Percentiles rank a stretch among this genome's conserved stretches.
phyloP scores from a whole-genome alignment of 2,113 vertebrate species.

The Peromyscus polionotus region DNA sequence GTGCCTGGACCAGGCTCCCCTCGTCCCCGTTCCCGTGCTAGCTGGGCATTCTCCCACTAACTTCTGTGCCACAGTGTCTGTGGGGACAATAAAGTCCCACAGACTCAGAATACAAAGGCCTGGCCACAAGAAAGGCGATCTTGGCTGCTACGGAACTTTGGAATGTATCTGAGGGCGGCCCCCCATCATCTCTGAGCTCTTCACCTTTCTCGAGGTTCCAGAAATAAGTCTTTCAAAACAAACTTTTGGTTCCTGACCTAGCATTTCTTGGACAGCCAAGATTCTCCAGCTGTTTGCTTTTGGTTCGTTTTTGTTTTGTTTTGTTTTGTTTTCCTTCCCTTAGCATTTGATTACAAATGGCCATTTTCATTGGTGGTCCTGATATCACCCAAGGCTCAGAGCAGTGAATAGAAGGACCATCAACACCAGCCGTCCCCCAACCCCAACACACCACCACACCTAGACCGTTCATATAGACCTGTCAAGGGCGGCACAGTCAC shows the following conservation, averaged over 20 bases:
- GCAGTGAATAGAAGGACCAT: background rate
- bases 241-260: background rate
- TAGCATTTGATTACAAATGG: background rate
- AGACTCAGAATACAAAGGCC: background rate
- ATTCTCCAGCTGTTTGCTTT: background rate
- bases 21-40: background rate
- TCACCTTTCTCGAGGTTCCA: background rate
- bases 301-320: background rate
- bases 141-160: rapidly evolving
- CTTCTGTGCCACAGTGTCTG: rapidly evolving
- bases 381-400: background rate
- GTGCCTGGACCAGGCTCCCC: rapidly evolving
- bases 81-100: rapidly evolving
- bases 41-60: background rate
- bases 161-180: background rate
- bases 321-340: background rate
- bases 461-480: background rate
- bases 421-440: background rate
- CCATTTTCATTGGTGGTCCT: too few species aligned
- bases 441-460: rapidly evolving
- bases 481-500: rapidly evolving
- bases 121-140: rapidly evolving
- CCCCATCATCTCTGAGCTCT: background rate
- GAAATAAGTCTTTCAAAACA: background rate
- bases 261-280: background rate